Evolutionary conservation across 2,797 vertebrate species (phyloP).

Genomic region (Pteropus rufus): DNA sequence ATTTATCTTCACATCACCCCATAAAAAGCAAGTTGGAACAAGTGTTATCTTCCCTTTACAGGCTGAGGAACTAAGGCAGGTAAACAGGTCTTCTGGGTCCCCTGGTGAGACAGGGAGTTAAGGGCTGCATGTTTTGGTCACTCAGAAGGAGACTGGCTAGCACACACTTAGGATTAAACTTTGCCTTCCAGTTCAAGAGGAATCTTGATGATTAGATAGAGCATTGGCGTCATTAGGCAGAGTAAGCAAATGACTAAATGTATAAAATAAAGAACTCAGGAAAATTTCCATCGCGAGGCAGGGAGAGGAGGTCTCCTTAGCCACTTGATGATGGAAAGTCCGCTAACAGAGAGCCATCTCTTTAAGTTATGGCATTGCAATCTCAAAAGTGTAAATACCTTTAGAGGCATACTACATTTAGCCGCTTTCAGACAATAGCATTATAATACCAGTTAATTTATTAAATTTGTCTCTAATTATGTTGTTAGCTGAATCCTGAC

Average conservation of each 20-base stretch:
- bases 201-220: not conserved
- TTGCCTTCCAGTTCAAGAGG: constrained; percentile 12
- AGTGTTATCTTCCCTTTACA: constrained; percentile 3
- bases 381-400: not conserved
- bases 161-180: not conserved
- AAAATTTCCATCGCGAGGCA: fast-evolving
- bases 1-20: constrained; percentile 34
- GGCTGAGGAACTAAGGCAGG: not conserved
- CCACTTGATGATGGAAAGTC: not conserved
- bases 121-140: not conserved
- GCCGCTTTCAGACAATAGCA: constrained; percentile 15
- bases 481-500: not conserved
- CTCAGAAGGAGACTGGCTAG: not conserved
- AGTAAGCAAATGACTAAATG: not conserved
- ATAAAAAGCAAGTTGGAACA: constrained; percentile 24
- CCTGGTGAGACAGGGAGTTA: not conserved
- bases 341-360: not conserved
- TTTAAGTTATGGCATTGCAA: not conserved
- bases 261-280: not conserved
- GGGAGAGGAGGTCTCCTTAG: not conserved
- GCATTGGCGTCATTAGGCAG: fast-evolving
- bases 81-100: not conserved
- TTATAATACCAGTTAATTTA: constrained; percentile 29
- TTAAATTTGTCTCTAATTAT: constrained; percentile 43
- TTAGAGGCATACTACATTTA: not conserved